Conservation (phyloP, 2,888 invertebrate genomes). For the Philhelius pedissequus region DNA sequence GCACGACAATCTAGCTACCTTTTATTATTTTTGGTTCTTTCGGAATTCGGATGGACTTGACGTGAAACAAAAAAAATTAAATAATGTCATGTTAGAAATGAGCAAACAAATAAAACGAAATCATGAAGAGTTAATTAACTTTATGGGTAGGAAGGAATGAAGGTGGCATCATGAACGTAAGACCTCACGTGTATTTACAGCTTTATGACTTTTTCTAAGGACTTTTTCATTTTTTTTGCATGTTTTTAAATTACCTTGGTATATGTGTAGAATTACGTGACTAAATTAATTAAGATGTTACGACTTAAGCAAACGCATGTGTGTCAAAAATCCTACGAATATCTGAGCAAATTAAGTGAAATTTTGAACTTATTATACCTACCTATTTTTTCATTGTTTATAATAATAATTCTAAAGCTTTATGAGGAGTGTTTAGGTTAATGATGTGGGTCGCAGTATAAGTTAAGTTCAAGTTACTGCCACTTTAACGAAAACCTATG, state of each 20-base stretch:
- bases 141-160: too few relatives aligned
- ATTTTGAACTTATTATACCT: background rate
- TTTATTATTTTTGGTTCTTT: too few relatives aligned
- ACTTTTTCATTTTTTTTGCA: background rate
- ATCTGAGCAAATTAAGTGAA: background rate
- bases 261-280: background rate
- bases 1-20: too few relatives aligned
- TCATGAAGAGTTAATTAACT: too few relatives aligned
- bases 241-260: background rate
- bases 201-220: background rate
- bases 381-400: background rate
- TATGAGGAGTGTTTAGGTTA: background rate
- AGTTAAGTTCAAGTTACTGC: background rate
- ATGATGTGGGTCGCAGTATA: background rate
- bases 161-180: background rate
- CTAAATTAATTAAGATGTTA: background rate
- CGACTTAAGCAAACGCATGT: background rate
- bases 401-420: background rate
- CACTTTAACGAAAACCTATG: background rate
- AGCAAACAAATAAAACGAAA: too few relatives aligned
- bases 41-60: too few relatives aligned
- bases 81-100: too few relatives aligned
- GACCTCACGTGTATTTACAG: background rate
- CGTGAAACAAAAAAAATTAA: too few relatives aligned
- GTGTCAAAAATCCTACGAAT: too few relatives aligned